Evolutionary conservation across 1,140 invertebrate genomes (phyloP), one percentile per base, ranked within the genome.

Genomic region (Sitophilus oryzae): DNA sequence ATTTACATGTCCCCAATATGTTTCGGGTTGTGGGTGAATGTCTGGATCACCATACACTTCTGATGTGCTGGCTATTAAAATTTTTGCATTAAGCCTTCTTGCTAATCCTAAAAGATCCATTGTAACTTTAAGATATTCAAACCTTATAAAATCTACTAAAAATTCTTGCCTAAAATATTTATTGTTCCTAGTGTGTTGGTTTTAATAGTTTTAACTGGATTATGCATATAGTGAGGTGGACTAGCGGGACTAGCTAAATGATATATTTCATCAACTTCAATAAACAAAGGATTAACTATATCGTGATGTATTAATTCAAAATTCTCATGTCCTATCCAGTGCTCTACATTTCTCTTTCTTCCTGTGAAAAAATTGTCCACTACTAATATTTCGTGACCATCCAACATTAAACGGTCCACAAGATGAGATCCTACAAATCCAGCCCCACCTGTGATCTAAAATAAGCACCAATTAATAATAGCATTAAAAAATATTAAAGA

Each of bases 131-230:
- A 6, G 23, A 5, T 18, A 34, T 3, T 8, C 8, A 9, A n/a
- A 18, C 8, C 10, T 18, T 16, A 25, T 16, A 16, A 3, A 25
- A 46, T 36, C 20, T 20, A 8, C 5, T 14, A 22, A 10, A 3
- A 40, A 45, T 20, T 36, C 40, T 48, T 56, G 88, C 95, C 96
- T 59, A 99, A 77, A 80, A 99, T 92, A 77, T 99, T 99, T 59
- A 99, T 98, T n/a, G 97, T 99, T 30, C 96, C 96, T 60, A 99
- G 79, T 14, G 95, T 97, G 73, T 99, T 99, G 1, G 96, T 99
- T 74, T 99, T 99, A 51, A 99, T 95, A 15, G 97, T 99, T 76
- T 99, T 99, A 0, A 99, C 96, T 25, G 96, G 96, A 80, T 99
- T 99, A 64, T 93, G 88, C 96, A 99, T 99, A 68, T 99, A 99